phyloP scores from a whole-genome alignment of 2,888 invertebrate species.

The Siphlonurus alternatus region DNA sequence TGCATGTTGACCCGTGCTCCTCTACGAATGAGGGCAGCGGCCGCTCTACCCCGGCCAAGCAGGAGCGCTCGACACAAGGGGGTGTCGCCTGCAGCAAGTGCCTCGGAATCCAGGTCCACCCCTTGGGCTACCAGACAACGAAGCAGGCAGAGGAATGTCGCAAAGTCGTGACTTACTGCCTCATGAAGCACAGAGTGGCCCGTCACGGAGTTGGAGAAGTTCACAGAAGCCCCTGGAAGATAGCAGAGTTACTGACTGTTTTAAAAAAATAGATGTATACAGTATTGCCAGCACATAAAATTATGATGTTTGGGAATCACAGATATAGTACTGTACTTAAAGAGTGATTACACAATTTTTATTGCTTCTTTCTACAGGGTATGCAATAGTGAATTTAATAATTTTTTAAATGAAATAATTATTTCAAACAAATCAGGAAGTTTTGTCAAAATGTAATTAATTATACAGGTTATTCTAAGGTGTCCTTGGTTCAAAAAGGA shows the following conservation, averaged over 20 bases:
- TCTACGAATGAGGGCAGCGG: slow-evolving; percentile 37
- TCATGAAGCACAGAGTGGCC: slow-evolving; percentile 42
- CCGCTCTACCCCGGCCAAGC: slow-evolving; percentile 33
- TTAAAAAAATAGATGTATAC: neutral
- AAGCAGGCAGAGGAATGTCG: slow-evolving; percentile 23
- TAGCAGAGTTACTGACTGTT: slow-evolving; percentile 9
- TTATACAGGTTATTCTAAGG: no score
- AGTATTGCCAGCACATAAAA: neutral
- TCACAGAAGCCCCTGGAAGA: slow-evolving; percentile 36
- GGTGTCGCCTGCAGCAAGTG: slow-evolving; percentile 28
- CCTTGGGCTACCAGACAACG: neutral
- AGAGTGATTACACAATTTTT: no score
- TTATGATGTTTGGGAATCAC: neutral
- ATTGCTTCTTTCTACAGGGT: no score
- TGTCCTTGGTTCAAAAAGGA: no score
- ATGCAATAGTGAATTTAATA: no score
- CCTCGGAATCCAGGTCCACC: slow-evolving; percentile 7
- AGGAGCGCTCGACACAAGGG: slow-evolving; percentile 35
- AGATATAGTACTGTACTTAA: no score
- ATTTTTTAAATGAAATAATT: no score
- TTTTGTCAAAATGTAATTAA: no score
- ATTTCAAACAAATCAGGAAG: no score
- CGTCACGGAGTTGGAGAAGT: slow-evolving; percentile 33
- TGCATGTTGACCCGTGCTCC: slow-evolving; percentile 45
- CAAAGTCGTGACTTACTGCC: slow-evolving; percentile 32